Percentiles rank a stretch among this genome's conserved stretches.
These are phyloP conservation scores for Pantherophis alleghaniensis DNA, from an alignment of 2,797 vertebrate genomes.

Conservation along the genomic window DNA sequence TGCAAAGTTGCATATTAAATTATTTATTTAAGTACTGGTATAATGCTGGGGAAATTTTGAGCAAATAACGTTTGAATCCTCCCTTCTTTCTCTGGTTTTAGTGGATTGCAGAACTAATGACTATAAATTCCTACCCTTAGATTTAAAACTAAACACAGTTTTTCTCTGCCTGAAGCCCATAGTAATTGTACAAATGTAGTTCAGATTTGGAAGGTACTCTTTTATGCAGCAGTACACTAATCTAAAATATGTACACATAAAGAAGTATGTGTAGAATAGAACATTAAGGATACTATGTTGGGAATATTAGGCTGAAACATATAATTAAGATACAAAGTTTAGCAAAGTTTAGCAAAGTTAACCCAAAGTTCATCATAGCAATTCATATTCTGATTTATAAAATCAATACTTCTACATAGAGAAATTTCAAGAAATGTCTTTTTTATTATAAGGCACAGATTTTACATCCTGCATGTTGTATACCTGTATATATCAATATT, in stretches of 20 bases:
- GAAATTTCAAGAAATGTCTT: neutral
- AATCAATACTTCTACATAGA: neutral
- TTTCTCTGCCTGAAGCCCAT: neutral
- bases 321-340: neutral
- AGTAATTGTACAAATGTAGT: neutral
- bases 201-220: neutral
- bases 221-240: neutral
- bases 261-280: neutral
- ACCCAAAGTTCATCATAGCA: neutral
- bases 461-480: neutral
- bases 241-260: neutral
- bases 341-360: neutral
- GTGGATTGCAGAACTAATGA: neutral
- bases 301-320: neutral
- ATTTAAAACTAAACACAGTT: neutral
- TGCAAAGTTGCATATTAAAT: neutral
- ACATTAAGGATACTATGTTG: neutral
- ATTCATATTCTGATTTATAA: neutral
- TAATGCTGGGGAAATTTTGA: neutral
- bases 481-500: neutral
- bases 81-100: neutral
- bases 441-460: neutral
- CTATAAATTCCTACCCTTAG: neutral
- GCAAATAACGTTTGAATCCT: neutral
- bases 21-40: neutral